phyloP scores from a whole-genome alignment of 1,140 invertebrate species.

The Caenorhabditis elegans region DNA sequence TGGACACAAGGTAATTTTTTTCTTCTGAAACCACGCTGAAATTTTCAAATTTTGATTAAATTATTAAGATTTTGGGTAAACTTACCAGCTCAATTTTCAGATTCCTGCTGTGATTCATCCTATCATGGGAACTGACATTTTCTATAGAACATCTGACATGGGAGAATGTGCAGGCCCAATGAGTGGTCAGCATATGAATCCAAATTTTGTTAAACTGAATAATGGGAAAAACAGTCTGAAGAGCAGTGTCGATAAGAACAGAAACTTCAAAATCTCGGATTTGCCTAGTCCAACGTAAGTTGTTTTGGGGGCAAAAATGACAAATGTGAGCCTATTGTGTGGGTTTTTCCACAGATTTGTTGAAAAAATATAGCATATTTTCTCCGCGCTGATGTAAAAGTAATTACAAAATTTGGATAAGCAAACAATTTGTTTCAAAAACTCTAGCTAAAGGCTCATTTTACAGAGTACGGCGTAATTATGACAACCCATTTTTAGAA shows the following conservation, averaged over 20 bases:
- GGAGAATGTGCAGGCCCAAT: conserved; percentile 24
- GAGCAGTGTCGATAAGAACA: background rate
- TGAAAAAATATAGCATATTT: no score
- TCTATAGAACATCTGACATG: background rate
- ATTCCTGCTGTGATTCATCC: conserved; percentile 39
- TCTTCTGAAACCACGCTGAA: background rate
- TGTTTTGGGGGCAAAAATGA: no score
- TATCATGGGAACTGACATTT: conserved; percentile 28
- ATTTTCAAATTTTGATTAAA: background rate
- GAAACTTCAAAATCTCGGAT: background rate
- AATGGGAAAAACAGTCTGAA: background rate
- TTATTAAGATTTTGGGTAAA: no score
- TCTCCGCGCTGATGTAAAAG: no score
- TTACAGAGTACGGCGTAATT: no score
- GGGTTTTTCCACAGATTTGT: no score
- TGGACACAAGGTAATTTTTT: background rate
- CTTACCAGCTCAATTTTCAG: no score
- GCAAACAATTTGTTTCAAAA: no score
- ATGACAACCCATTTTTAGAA: no score
- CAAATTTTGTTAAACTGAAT: conserved; percentile 8
- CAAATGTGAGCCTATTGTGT: no score
- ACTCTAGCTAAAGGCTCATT: no score
- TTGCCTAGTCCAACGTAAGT: background rate
- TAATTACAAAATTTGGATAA: no score
- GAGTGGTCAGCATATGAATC: conserved; percentile 9